Percentiles rank a stretch among this genome's conserved stretches.
These are phyloP conservation scores for Cremastobaeus sp. DNA, from an alignment of 2,888 invertebrate genomes.

Conservation along the genomic window DNA sequence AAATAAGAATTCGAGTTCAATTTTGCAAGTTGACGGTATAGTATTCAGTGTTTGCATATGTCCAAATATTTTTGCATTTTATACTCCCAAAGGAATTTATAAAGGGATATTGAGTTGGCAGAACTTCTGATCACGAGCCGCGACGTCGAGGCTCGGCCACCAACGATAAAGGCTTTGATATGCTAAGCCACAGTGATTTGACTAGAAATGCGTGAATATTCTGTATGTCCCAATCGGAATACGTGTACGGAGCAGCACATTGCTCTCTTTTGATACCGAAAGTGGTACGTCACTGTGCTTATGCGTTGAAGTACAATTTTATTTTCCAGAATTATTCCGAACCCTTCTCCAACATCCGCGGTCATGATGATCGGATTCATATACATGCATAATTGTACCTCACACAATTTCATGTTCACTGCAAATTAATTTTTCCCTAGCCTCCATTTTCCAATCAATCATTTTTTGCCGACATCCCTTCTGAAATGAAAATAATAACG, in stretches of 20 bases:
- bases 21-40: conserved; percentile 32
- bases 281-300: conserved; percentile 48
- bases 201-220: conserved; percentile 67
- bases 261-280: conserved; percentile 54
- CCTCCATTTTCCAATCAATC: too few relatives aligned
- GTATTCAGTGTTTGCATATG: conserved; percentile 49
- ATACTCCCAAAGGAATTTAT: conserved; percentile 67
- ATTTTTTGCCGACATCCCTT: too few relatives aligned
- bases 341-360: too few relatives aligned
- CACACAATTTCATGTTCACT: too few relatives aligned
- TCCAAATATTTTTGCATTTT: conserved; percentile 68
- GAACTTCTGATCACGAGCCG: conserved; percentile 64
- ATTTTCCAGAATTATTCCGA: conserved; percentile 40
- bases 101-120: conserved; percentile 64
- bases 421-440: too few relatives aligned
- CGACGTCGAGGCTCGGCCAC: conserved; percentile 61
- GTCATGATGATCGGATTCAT: too few relatives aligned
- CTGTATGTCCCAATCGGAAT: conserved; percentile 64
- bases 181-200: conserved; percentile 71
- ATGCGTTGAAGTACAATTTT: conserved; percentile 38
- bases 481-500: too few relatives aligned
- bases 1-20: conserved; percentile 36
- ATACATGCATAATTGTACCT: too few relatives aligned
- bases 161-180: conserved; percentile 72
- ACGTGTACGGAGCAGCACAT: conserved; percentile 60